phyloP scores from a whole-genome alignment of 2,113 vertebrate genomes.

The Bos indicus region DNA sequence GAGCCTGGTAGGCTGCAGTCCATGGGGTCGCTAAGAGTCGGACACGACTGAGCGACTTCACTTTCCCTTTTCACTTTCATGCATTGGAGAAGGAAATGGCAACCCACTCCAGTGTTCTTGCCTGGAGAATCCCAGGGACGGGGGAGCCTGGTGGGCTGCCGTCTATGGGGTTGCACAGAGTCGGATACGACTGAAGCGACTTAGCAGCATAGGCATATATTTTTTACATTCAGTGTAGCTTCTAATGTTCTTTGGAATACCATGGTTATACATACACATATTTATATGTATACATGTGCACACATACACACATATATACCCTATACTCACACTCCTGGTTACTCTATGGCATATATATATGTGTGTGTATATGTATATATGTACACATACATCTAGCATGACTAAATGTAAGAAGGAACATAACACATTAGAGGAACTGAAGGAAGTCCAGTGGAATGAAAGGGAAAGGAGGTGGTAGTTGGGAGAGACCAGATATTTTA shows the following conservation, averaged over 20 bases:
- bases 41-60: too few species aligned
- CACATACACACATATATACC: neutral
- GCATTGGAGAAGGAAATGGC: too few species aligned
- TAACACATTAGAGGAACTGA: neutral
- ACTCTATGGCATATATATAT: accelerated
- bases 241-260: neutral
- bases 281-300: too few species aligned
- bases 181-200: too few species aligned
- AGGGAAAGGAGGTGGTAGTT: neutral
- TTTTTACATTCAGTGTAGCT: neutral
- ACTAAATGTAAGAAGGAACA: neutral
- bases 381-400: neutral
- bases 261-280: neutral
- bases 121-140: too few species aligned
- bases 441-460: neutral
- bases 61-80: too few species aligned
- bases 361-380: accelerated
- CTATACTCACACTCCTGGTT: neutral
- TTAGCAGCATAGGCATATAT: neutral
- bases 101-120: too few species aligned
- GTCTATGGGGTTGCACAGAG: too few species aligned
- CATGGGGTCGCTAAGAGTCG: too few species aligned
- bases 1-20: too few species aligned
- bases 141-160: too few species aligned
- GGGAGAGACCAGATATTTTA: neutral